Evolutionary conservation across 2,888 invertebrate genomes (phyloP).

Genomic region (Orthosia gracilis): DNA sequence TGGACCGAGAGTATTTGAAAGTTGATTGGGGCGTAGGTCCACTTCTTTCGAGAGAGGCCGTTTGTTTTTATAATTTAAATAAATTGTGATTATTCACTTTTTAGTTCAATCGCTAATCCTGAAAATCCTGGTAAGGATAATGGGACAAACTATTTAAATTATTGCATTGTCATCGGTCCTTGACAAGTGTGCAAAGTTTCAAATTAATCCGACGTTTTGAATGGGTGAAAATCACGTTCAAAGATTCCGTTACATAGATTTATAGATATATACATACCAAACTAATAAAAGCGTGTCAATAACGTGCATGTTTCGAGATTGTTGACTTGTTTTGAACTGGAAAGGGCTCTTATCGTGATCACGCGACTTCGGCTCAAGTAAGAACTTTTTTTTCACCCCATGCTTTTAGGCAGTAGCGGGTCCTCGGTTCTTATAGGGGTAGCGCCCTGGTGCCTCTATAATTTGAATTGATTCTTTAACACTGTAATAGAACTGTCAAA

Average conservation of each 20-base stretch:
- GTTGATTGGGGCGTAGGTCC: slow-evolving; percentile 12
- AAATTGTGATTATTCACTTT: too few species aligned
- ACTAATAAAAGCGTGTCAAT: too few species aligned
- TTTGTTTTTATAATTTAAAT: slow-evolving; percentile 14
- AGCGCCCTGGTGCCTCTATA: background rate
- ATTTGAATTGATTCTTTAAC: slow-evolving; percentile 8
- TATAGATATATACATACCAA: too few species aligned
- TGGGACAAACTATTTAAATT: too few species aligned
- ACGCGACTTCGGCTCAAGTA: too few species aligned
- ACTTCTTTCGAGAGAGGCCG: slow-evolving; percentile 13
- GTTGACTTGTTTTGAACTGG: slow-evolving; percentile 2
- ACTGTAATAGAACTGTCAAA: slow-evolving; percentile 3
- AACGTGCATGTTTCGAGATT: slow-evolving; percentile 6
- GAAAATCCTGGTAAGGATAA: too few species aligned
- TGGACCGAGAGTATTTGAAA: slow-evolving; percentile 9
- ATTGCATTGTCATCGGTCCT: too few species aligned
- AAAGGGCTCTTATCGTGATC: background rate
- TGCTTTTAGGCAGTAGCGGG: background rate
- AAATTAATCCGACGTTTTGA: too few species aligned
- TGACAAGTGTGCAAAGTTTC: too few species aligned
- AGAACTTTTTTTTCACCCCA: background rate
- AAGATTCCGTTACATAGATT: too few species aligned
- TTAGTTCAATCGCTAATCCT: too few species aligned
- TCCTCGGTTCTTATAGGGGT: background rate
- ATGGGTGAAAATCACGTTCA: too few species aligned